Conservation (phyloP, 2,797 vertebrate genomes). For the Sciurus carolinensis region DNA sequence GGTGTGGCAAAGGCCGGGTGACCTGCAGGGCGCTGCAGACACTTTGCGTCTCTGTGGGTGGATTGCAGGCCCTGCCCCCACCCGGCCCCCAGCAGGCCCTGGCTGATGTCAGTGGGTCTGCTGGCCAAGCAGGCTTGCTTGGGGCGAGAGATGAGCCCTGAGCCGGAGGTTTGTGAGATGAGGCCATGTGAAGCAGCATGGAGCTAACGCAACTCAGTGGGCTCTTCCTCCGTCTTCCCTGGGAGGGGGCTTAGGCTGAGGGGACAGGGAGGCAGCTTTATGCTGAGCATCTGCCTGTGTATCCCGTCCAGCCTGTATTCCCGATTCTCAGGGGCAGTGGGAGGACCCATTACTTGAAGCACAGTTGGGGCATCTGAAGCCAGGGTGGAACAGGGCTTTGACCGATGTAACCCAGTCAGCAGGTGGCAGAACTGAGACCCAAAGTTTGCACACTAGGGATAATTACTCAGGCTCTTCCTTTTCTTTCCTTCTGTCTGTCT, state of each 20-base stretch:
- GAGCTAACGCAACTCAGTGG: neutral
- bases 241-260: neutral
- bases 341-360: neutral
- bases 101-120: conserved; percentile 52
- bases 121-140: conserved; percentile 48
- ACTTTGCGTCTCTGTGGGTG: neutral
- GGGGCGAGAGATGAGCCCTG: neutral
- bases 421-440: neutral
- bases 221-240: neutral
- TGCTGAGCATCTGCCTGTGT: neutral
- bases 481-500: neutral
- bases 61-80: neutral
- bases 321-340: neutral
- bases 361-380: neutral
- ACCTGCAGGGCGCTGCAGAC: neutral
- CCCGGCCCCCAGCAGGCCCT: neutral
- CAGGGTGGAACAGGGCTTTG: neutral
- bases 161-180: conserved; percentile 28
- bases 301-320: neutral
- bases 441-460: neutral
- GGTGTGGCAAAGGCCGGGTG: neutral
- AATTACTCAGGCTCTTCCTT: neutral
- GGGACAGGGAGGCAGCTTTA: neutral
- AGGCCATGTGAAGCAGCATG: neutral
- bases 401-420: neutral